phyloP scores from a whole-genome alignment of 2,888 invertebrate species.

The Cryptophagus acutangulus region DNA sequence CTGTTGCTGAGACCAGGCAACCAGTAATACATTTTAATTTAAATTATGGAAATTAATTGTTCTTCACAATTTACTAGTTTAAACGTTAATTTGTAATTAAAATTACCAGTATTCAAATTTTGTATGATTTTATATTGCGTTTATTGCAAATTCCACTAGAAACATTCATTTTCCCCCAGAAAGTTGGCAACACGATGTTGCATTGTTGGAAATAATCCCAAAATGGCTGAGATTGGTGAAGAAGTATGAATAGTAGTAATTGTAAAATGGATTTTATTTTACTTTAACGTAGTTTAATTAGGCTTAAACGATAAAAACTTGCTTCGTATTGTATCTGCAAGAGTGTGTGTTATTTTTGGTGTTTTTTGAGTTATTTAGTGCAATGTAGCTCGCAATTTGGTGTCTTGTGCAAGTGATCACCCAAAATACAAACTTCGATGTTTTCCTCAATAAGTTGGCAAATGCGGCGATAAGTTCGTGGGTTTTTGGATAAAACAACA shows the following conservation, averaged over 20 bases:
- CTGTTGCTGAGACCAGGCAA: no score
- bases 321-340: no score
- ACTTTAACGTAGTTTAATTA: no score
- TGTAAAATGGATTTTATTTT: slow-evolving; percentile 35
- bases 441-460: no score
- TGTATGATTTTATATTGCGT: not conserved
- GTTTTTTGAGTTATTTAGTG: slow-evolving; percentile 25
- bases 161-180: not conserved
- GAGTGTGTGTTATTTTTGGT: slow-evolving; percentile 20
- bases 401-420: no score
- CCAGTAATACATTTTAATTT: not conserved
- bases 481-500: no score
- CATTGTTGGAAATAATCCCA: slow-evolving; percentile 46
- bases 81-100: not conserved
- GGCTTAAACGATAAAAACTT: no score
- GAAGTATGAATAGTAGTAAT: slow-evolving; percentile 39
- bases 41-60: no score
- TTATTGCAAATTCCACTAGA: not conserved
- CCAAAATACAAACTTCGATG: no score
- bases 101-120: no score
- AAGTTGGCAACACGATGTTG: slow-evolving; percentile 33
- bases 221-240: slow-evolving; percentile 43
- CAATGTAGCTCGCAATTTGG: slow-evolving; percentile 27
- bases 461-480: no score
- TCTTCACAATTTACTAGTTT: no score